A percentile compares a stretch with the other conserved stretches of the same genome.
phyloP scores from a whole-genome alignment of 2,888 invertebrate genomes.

The Imbricaverruca yamaguchii region DNA sequence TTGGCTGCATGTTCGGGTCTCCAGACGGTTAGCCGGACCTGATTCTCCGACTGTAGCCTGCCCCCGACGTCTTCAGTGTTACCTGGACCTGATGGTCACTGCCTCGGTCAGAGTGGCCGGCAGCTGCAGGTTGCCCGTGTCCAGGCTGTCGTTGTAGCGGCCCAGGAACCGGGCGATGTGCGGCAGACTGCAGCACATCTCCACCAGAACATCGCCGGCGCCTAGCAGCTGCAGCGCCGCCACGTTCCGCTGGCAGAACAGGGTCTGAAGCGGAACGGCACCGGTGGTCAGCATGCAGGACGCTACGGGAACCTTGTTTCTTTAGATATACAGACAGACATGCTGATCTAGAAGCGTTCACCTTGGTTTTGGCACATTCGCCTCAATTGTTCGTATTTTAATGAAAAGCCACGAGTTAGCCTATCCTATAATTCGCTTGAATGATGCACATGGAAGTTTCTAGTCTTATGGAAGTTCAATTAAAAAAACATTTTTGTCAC shows the following conservation, averaged over 20 bases:
- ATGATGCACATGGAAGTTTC: no score
- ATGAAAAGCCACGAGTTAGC: no score
- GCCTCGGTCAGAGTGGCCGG: conserved; percentile 65
- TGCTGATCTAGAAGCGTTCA: no score
- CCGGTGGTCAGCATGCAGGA: no score
- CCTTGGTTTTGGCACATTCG: no score
- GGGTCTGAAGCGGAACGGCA: conserved; percentile 24
- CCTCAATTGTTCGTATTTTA: no score
- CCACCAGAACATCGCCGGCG: conserved; percentile 71
- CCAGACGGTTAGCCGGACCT: no score
- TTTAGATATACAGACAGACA: no score
- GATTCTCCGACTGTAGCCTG: background rate
- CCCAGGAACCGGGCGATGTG: conserved; percentile 54
- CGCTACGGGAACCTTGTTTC: no score
- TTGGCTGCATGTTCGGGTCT: conserved; percentile 37
- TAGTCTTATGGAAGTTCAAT: no score
- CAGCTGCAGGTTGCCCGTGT: conserved; percentile 57
- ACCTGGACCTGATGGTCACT: conserved; percentile 59
- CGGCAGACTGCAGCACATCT: conserved; percentile 71
- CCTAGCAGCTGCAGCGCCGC: conserved; percentile 61
- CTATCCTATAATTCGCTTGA: no score
- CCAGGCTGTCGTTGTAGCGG: conserved; percentile 55
- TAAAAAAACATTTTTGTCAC: no score
- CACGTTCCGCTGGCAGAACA: conserved; percentile 31
- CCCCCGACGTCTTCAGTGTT: conserved; percentile 29